A percentile compares a stretch with the other conserved stretches of the same genome.
phyloP scores from a whole-genome alignment of 1,140 invertebrate genomes.

The Habropoda laboriosa region DNA sequence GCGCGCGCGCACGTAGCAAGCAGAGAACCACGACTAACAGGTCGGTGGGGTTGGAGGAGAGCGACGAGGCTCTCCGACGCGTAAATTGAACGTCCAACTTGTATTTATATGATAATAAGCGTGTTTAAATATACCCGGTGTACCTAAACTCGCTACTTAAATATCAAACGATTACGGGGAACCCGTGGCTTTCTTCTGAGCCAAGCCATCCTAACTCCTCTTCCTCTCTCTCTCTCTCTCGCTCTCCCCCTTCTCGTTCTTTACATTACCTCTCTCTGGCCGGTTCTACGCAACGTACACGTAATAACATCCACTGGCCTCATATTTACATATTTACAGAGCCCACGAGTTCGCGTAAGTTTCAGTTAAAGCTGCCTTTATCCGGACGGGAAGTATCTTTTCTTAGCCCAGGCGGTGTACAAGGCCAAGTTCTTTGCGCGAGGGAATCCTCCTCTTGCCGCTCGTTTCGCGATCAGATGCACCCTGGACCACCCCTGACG shows the following conservation, averaged over 20 bases:
- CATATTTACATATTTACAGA: slow-evolving; percentile 73
- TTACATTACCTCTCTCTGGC: slow-evolving; percentile 31
- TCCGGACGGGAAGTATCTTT: slow-evolving; percentile 54
- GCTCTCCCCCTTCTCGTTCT: neutral
- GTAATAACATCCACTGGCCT: slow-evolving; percentile 69
- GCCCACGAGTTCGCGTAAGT: slow-evolving; percentile 70
- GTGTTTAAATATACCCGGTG: slow-evolving; percentile 81
- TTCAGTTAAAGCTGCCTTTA: slow-evolving; percentile 70
- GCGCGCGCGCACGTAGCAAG: neutral
- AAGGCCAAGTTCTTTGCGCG: neutral
- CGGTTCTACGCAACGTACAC: slow-evolving; percentile 46
- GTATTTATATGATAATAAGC: slow-evolving; percentile 83
- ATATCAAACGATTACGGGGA: slow-evolving; percentile 77
- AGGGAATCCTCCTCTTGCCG: neutral
- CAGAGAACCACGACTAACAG: slow-evolving; percentile 5
- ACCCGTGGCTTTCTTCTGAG: slow-evolving; percentile 41
- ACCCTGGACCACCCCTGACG: neutral
- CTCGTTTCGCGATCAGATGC: slow-evolving; percentile 6
- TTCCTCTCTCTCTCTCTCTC: neutral
- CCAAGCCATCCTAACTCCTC: neutral
- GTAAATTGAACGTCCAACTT: slow-evolving; percentile 82
- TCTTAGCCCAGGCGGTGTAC: neutral
- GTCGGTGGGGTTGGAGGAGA: slow-evolving; percentile 3
- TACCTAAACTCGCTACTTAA: slow-evolving; percentile 81
- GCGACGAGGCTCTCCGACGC: slow-evolving; percentile 67